Percentiles rank a stretch among this genome's conserved stretches.
Conservation (phyloP, 2,113 vertebrate species). For the Tylochromis polylepis region DNA sequence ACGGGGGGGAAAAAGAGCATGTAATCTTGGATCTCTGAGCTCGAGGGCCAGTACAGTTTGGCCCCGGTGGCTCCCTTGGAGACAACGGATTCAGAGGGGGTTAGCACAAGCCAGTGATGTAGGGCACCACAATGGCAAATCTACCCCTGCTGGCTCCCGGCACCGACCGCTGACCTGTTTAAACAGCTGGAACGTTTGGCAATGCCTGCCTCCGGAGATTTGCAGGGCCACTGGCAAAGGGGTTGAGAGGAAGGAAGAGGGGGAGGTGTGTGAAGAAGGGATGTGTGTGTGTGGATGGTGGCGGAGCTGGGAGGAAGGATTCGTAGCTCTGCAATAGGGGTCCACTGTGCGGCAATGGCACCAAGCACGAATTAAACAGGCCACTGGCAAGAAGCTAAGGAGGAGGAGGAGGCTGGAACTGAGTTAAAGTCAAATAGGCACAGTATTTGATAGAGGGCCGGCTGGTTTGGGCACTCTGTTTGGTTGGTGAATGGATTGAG, state of each 20-base stretch:
- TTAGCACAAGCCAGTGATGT: slow-evolving; percentile 17
- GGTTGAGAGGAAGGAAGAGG: slow-evolving; percentile 43
- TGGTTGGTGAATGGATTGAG: neutral
- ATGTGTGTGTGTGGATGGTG: neutral
- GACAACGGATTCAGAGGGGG: neutral
- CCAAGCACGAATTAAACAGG: slow-evolving; percentile 46
- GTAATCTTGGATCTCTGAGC: neutral
- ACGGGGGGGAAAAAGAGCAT: neutral
- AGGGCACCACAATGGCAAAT: slow-evolving; percentile 43
- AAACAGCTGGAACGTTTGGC: slow-evolving; percentile 64
- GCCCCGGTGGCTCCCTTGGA: neutral
- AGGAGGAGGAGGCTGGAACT: slow-evolving; percentile 32
- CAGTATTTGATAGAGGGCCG: neutral
- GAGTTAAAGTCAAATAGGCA: slow-evolving; percentile 34
- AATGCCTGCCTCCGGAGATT: slow-evolving; percentile 49
- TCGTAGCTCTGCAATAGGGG: slow-evolving; percentile 33
- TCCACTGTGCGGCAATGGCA: slow-evolving; percentile 45
- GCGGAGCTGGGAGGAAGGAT: neutral
- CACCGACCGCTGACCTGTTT: slow-evolving; percentile 55
- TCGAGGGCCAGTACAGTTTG: neutral
- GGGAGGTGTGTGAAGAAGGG: neutral
- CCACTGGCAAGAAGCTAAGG: slow-evolving; percentile 38
- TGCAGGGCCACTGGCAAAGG: slow-evolving; percentile 45
- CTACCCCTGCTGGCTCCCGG: slow-evolving; percentile 25
- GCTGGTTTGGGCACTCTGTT: neutral